phyloP scores from a whole-genome alignment of 2,113 vertebrate genomes.

The Onychostruthus taczanowskii region DNA sequence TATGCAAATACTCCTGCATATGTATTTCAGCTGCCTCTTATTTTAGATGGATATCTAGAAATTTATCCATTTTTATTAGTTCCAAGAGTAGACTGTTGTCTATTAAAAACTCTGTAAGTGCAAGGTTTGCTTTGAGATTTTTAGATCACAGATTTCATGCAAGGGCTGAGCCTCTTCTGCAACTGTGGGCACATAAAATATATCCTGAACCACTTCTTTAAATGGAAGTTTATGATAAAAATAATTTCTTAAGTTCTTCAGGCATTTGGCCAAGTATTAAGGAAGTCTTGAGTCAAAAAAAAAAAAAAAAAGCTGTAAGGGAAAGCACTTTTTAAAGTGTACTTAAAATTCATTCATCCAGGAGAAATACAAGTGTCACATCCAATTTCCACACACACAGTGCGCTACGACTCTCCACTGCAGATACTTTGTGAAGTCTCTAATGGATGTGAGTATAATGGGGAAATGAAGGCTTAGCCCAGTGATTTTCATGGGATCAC shows the following conservation, averaged over 20 bases:
- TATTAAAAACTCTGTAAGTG: neutral
- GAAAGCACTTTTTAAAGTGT: slow-evolving; percentile 22
- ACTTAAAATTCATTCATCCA: slow-evolving; percentile 46
- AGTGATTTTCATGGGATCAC: slow-evolving; percentile 37
- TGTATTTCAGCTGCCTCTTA: neutral
- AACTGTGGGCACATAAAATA: neutral
- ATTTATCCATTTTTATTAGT: neutral
- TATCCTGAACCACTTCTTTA: slow-evolving; percentile 9
- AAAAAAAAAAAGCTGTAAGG: neutral
- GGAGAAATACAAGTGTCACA: slow-evolving; percentile 44
- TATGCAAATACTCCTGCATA: slow-evolving; percentile 20
- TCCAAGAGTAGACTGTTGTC: neutral
- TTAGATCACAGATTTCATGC: neutral
- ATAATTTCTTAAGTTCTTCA: neutral
- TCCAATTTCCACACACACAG: slow-evolving; percentile 1
- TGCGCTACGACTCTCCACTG: neutral
- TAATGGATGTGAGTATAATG: slow-evolving; percentile 41
- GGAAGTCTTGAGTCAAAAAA: neutral
- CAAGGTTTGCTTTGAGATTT: neutral
- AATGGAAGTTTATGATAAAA: slow-evolving; percentile 12
- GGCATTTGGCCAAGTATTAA: slow-evolving; percentile 36
- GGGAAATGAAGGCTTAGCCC: slow-evolving; percentile 39
- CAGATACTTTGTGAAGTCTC: neutral
- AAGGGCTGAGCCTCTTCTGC: neutral
- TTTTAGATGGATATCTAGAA: slow-evolving; percentile 38